Base-by-base conservation (phyloP, 2,888 invertebrate genomes). In the Neoascia interrupta region DNA sequence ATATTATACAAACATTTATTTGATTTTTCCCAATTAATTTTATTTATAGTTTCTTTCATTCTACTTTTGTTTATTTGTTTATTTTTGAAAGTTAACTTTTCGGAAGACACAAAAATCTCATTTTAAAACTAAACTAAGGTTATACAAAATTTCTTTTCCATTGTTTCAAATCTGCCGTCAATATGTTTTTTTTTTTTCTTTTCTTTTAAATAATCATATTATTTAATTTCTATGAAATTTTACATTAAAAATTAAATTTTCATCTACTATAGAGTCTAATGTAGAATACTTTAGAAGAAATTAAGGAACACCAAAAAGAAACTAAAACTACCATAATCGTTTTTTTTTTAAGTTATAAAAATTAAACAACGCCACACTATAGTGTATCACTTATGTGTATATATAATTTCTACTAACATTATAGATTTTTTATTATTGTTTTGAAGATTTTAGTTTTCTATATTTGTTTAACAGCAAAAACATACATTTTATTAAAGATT, bases 1-100 rank as follows among this genome's bases (percentile, higher is more conserved):
- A 56, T 58, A 53, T 66, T 34, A 72, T 76, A 72, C 76, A 76
- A 76, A 76, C 76, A 76, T 76, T 76, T 76, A 76, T 72, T 76
- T 66, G 34, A 72, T 64, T 66, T n/a, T 76, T 54, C 41, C 39
- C 51, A 53, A 60, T 72, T 53, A n/a, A n/a, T n/a, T n/a, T n/a
- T n/a, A n/a, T n/a, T 41, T 49, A 28, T 39, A 21, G 37, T 28
- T 47, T 47, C 47, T 51, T 31, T n/a, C 43, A 58, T 45, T 73
- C 66, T 11, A 23, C 5, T 26, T 18, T 16, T 39, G 13, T 45
- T 34, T 41, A 21, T 19, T 56, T 75, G 11, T 36, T 41, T 64
- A 26, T 36, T 34, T 76, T 53, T 54, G 47, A 72, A 72, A 66
- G 53, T 72, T 58, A 28, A 60, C 41, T 60, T 69, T 51, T 76